Conservation (phyloP, 2,113 vertebrate genomes). For the Ochotona curzoniae region DNA sequence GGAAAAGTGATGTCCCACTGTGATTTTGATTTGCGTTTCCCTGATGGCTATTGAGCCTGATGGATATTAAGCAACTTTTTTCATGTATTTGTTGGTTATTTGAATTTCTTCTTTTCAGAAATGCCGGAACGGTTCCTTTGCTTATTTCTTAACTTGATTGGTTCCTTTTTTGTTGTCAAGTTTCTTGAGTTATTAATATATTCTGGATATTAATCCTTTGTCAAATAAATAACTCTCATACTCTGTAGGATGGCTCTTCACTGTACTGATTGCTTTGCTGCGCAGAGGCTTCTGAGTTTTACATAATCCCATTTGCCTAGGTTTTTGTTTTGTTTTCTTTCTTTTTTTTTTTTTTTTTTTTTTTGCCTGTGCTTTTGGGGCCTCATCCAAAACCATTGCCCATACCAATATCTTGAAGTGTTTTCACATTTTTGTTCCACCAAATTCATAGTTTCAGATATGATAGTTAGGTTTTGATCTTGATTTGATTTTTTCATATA, state of each 20-base stretch:
- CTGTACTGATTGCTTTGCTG: background rate
- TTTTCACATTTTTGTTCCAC: too few relatives aligned
- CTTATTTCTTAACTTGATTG: background rate
- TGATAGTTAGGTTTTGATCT: too few relatives aligned
- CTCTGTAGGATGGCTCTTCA: background rate
- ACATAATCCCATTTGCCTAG: too few relatives aligned
- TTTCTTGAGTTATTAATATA: background rate
- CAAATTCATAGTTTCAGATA: too few relatives aligned
- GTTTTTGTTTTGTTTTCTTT: too few relatives aligned
- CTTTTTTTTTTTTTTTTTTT: too few relatives aligned
- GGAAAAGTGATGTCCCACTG: background rate
- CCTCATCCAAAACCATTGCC: too few relatives aligned
- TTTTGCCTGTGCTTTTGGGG: too few relatives aligned
- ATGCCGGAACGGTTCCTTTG: background rate
- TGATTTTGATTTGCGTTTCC: conserved; percentile 19
- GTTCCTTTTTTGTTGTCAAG: background rate
- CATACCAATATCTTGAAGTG: too few relatives aligned
- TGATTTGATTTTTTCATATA: too few relatives aligned
- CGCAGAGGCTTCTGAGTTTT: background rate
- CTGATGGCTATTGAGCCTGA: background rate
- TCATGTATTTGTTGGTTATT: background rate
- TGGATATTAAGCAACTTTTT: background rate
- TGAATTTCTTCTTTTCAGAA: background rate
- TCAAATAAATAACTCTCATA: background rate
- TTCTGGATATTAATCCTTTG: background rate